Base-by-base conservation (phyloP, 2,888 invertebrate species). In the Drosophila siamana region DNA sequence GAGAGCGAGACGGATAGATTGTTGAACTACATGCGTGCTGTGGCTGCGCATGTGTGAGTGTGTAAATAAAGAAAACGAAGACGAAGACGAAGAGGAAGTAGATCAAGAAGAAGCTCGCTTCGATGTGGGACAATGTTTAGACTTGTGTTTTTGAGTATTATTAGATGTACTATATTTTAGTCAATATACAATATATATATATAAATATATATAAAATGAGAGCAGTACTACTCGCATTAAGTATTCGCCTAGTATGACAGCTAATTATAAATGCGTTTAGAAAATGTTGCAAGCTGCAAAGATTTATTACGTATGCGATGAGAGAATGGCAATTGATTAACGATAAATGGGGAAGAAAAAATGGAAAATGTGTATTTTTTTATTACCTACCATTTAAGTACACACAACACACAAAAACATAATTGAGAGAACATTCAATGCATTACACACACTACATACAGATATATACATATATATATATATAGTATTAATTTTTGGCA, bases 111-210 rank as follows among this genome's bases (percentile, higher is more conserved):
- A 43, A 19, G 36, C 48, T 46, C 70, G 55, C 24, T 22, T 51
- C 43, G 55, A 55, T 44, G 68, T 46, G 56, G 47, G 38, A 64
- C 13, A 71, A 72, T 84, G 80, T 74, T 88, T 90, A 89, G 90
- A 90, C 90, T 89, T 84, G 80, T 74, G 89, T 80, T 86, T 89
- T 87, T 83, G 89, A 90, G 91, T 90, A 90, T 90, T 90, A 90
- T 89, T 90, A 90, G 90, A 72, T 73, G 65, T 83, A 60, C 60
- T 43, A 80, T 89, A 86, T 77, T 70, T 69, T 83, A 87, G 80
- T 71, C 61, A 79, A 81, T 83, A 83, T 47, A 52, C 33, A 33
- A n/a, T 33, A 26, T 19, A 67, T 50, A 54, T 44, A 48, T 50
- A 44, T 8, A 54, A 24, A 26, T 15, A 47, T 6, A 40, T 40